phyloP scores from a whole-genome alignment of 2,888 invertebrate species.

The Lydus trimaculatus region DNA sequence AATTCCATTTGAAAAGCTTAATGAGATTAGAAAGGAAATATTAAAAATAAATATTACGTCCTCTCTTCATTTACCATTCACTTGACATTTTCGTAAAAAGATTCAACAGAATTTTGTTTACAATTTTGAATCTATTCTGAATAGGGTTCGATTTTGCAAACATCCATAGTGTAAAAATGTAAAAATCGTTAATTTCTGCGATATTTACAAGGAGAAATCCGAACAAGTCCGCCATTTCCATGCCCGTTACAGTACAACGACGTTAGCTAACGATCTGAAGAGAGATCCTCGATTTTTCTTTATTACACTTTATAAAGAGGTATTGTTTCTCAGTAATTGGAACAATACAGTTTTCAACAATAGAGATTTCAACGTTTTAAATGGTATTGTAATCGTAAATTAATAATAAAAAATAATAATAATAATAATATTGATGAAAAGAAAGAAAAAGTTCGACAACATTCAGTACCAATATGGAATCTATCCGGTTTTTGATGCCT shows the following conservation, averaged over 20 bases:
- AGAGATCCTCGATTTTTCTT: constrained; percentile 7
- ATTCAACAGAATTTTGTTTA: background rate
- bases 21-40: background rate
- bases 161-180: no score
- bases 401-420: background rate
- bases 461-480: background rate
- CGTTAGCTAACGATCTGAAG: constrained; percentile 13
- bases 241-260: constrained; percentile 14
- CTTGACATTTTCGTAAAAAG: background rate
- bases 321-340: constrained; percentile 15
- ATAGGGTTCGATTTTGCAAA: no score
- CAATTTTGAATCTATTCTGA: background rate
- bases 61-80: background rate
- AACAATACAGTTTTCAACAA: constrained; percentile 7
- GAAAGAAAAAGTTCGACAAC: constrained; percentile 1
- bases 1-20: background rate
- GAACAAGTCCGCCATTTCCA: constrained; percentile 12
- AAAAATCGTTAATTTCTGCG: constrained; percentile 11
- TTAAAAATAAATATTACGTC: background rate
- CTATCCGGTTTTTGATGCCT: constrained; percentile 3
- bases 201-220: constrained; percentile 14
- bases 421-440: background rate
- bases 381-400: constrained; percentile 3
- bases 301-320: constrained; percentile 14
- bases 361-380: constrained; percentile 3